These are phyloP conservation scores for Oncorhynchus mykiss DNA, from an alignment of 2,113 vertebrate species.

Conservation along the genomic window DNA sequence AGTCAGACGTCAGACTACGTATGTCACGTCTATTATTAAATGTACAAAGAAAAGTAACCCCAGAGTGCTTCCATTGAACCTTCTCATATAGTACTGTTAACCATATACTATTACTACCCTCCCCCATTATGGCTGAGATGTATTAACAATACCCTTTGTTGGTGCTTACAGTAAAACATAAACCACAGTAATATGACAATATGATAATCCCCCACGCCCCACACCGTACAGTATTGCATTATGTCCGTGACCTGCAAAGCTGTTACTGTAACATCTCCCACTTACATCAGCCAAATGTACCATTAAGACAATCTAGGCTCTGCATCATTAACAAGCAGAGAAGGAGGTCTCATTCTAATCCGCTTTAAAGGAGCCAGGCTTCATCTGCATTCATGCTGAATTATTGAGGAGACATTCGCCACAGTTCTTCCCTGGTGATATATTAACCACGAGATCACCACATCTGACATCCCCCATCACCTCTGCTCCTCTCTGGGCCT, in stretches of 20 bases:
- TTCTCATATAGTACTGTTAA: constrained; percentile 20
- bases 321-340: constrained; percentile 36
- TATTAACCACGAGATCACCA: neutral
- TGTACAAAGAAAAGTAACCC: constrained; percentile 19
- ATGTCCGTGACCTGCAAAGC: constrained; percentile 22
- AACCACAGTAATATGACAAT: neutral
- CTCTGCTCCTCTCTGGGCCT: neutral
- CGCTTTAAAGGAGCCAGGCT: constrained; percentile 51
- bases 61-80: constrained; percentile 26
- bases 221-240: neutral
- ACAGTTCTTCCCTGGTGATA: neutral
- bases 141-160: neutral
- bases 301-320: constrained; percentile 23
- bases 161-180: neutral
- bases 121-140: neutral
- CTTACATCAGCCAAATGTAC: constrained; percentile 17
- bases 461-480: neutral
- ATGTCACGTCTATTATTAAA: constrained; percentile 14
- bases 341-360: constrained; percentile 48
- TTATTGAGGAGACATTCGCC: constrained; percentile 55
- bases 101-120: neutral
- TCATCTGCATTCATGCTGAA: constrained; percentile 66
- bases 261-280: constrained; percentile 21
- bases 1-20: constrained; percentile 13
- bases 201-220: neutral